Evolutionary conservation across 2,797 vertebrate species (phyloP).

Genomic region (Poecilia wingei): DNA sequence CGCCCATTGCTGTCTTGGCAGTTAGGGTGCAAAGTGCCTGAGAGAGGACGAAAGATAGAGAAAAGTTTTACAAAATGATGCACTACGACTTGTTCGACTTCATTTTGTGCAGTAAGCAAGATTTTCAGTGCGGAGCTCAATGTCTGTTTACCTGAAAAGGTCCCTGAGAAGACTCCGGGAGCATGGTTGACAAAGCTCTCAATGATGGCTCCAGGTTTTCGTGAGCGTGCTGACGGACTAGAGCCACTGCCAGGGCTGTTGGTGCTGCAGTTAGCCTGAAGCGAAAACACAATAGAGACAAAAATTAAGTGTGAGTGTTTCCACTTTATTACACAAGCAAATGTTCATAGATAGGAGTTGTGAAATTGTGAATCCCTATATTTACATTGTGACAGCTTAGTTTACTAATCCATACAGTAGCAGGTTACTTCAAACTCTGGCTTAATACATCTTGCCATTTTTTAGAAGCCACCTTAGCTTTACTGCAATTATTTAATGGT

Average conservation of each 20-base stretch:
- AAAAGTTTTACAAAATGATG: neutral
- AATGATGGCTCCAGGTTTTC: conserved; percentile 95
- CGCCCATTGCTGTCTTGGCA: conserved; percentile 97
- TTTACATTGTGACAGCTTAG: conserved; percentile 27
- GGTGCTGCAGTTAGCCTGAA: conserved; percentile 86
- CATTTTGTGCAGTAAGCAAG: conserved; percentile 9
- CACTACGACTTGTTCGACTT: neutral
- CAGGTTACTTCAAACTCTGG: conserved; percentile 30
- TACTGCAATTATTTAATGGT: conserved; percentile 38
- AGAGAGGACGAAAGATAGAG: neutral
- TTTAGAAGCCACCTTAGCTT: conserved; percentile 9
- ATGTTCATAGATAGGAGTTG: neutral
- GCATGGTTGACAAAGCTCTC: conserved; percentile 99
- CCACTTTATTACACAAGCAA: neutral
- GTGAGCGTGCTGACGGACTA: conserved; percentile 83
- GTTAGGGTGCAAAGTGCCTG: conserved; percentile 98
- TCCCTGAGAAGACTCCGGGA: conserved; percentile 98
- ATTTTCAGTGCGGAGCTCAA: neutral
- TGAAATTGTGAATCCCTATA: too few species aligned
- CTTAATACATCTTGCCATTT: conserved; percentile 7
- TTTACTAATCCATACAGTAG: conserved; percentile 17
- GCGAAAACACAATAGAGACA: conserved; percentile 3
- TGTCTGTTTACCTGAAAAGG: conserved; percentile 89
- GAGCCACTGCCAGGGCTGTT: conserved; percentile 70
- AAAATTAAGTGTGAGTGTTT: neutral